A percentile compares a stretch with the other conserved stretches of the same genome.
These are phyloP conservation scores for Menura novaehollandiae DNA, from an alignment of 2,113 vertebrate genomes.

Conservation along the genomic window DNA sequence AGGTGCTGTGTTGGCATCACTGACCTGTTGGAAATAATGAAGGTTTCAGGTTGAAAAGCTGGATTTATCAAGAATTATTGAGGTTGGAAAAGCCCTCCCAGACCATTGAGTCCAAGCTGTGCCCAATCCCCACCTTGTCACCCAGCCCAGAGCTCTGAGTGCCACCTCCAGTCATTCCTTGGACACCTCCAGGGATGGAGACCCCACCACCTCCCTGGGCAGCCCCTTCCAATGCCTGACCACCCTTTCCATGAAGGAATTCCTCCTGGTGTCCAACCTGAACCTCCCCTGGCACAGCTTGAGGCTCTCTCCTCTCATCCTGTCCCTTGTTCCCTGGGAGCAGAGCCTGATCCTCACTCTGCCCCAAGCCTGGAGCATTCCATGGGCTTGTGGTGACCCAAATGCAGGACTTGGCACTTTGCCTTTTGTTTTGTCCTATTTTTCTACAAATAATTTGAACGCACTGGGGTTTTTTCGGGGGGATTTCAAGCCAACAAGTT, in stretches of 20 bases:
- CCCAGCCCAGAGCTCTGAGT: background rate
- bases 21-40: background rate
- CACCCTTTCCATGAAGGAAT: background rate
- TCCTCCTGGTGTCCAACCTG: background rate
- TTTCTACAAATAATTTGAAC: background rate
- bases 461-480: background rate
- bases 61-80: background rate
- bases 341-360: background rate
- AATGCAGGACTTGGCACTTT: background rate
- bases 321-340: background rate
- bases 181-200: background rate
- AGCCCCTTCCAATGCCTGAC: background rate
- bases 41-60: background rate
- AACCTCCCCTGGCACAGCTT: background rate
- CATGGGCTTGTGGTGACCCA: too few relatives aligned
- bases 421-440: background rate
- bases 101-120: background rate
- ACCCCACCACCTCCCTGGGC: background rate
- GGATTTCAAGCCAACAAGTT: background rate
- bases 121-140: background rate
- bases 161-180: rapidly evolving
- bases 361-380: background rate
- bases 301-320: background rate
- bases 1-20: background rate
- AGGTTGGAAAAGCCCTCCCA: background rate